Percentiles rank a stretch among this genome's conserved stretches.
Evolutionary conservation across 2,888 invertebrate genomes (phyloP).

Genomic region (Lasiommata megera): DNA sequence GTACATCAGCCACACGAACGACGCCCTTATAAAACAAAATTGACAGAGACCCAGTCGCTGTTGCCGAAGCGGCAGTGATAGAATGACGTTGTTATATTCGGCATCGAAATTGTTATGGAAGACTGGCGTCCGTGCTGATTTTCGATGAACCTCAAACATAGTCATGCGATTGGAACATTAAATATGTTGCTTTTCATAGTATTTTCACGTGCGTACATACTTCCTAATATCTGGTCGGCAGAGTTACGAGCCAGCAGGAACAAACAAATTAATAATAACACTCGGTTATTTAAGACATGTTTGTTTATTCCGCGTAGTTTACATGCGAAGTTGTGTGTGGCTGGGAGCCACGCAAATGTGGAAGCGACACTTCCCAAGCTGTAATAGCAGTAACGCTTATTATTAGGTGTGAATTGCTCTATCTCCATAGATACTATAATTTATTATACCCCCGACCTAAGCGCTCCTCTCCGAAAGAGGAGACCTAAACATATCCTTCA

Average conservation of each 20-base stretch:
- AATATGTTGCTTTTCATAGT: not conserved
- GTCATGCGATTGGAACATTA: conserved; percentile 10
- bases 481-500: no score
- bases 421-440: no score
- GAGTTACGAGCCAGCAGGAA: conserved; percentile 26
- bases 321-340: conserved; percentile 32
- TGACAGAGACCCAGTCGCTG: no score
- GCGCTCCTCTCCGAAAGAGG: no score
- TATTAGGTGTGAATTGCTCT: no score
- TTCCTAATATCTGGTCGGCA: conserved; percentile 15
- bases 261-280: conserved; percentile 30
- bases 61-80: no score
- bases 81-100: no score
- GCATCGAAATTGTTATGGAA: no score
- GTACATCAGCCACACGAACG: no score
- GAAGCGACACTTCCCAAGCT: conserved; percentile 22
- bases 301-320: conserved; percentile 35
- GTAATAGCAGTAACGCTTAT: not conserved
- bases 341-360: conserved; percentile 13
- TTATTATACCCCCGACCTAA: no score
- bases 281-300: conserved; percentile 30
- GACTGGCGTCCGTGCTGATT: not conserved
- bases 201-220: not conserved
- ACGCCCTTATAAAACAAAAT: no score
- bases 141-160: not conserved